Base-by-base conservation (phyloP, 2,113 vertebrate species). In the Larimichthys polyactis region DNA sequence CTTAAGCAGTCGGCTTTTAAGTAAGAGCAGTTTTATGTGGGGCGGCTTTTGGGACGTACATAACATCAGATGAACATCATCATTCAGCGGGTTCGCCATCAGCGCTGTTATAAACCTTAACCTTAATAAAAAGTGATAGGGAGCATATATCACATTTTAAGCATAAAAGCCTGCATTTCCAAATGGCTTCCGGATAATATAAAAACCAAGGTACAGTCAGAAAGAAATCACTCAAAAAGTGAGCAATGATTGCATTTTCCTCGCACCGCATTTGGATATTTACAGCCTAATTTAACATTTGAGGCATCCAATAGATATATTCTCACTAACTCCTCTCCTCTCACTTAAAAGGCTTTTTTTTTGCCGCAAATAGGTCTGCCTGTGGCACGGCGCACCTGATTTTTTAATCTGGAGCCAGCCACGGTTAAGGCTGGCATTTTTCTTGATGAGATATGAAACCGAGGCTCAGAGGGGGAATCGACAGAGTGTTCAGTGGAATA, bases 401-500 rank as follows among this genome's bases (percentile, higher is more conserved):
- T 86, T 82, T 89, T 89, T 91, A 92, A 88, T 93, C 87, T 90
- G 87, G 64, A 91, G 90, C 86, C 81, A 77, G 66, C 62, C 54
- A 46, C 14, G 5, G 83, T 75, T 64, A 55, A 52, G 55, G 74
- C 90, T 90, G 91, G 71, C 80, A 80, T 94, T 94, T 93, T 76
- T 93, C 91, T 93, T 87, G 90, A 92, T 95, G 93, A 94, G 90
- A 90, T 92, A 92, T 93, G 91, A 94, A 92, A 87, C 87, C 71
- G 84, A 67, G 86, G 78, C 85, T 90, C 79, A 70, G 92, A 93
- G 84, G 85, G 88, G 79, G 89, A 88, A 88, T 92, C 88, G 82
- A 89, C 89, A 87, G 93, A 94, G 93, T 90, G 91, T 84, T 93
- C 85, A 89, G 76, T 72, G 91, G 94, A 95, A 94, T 95, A 95